Evolutionary conservation across 2,113 vertebrate genomes (phyloP).

Genomic region (Myrmecobius fasciatus): DNA sequence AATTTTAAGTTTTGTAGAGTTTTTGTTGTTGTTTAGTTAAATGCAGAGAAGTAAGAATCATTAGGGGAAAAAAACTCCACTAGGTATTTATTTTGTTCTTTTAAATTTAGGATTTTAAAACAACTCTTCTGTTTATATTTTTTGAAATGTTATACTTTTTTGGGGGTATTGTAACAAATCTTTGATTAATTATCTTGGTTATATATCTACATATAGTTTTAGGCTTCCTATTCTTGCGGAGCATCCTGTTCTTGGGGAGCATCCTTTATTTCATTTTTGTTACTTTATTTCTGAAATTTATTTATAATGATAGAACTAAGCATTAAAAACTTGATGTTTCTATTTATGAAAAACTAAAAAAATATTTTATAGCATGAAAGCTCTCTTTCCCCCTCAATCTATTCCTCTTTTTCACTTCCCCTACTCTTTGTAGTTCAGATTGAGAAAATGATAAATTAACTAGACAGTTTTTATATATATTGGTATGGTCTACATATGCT

Average conservation of each 20-base stretch:
- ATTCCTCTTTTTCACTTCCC: neutral
- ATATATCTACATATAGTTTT: conserved; percentile 18
- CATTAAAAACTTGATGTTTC: conserved; percentile 29
- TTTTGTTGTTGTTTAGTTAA: conserved; percentile 64
- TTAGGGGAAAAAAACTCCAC: conserved; percentile 62
- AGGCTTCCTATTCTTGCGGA: conserved; percentile 9
- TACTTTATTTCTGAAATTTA: neutral
- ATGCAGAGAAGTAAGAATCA: conserved; percentile 60
- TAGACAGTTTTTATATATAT: neutral
- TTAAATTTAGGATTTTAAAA: conserved; percentile 58
- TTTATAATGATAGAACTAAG: conserved; percentile 48
- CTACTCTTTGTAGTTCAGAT: neutral
- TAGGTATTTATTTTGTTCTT: conserved; percentile 63
- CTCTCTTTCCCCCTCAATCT: neutral
- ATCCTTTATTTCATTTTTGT: neutral
- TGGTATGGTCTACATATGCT: neutral
- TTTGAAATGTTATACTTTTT: neutral
- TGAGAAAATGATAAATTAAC: neutral
- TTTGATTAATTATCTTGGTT: conserved; percentile 44
- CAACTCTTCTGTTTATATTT: conserved; percentile 23
- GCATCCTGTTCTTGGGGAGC: conserved; percentile 3
- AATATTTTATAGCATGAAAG: conserved; percentile 58
- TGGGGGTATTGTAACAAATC: conserved; percentile 62
- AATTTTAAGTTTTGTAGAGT: conserved; percentile 70
- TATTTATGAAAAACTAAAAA: conserved; percentile 21